phyloP scores from a whole-genome alignment of 2,797 vertebrate species.

The Aldrovandia affinis region DNA sequence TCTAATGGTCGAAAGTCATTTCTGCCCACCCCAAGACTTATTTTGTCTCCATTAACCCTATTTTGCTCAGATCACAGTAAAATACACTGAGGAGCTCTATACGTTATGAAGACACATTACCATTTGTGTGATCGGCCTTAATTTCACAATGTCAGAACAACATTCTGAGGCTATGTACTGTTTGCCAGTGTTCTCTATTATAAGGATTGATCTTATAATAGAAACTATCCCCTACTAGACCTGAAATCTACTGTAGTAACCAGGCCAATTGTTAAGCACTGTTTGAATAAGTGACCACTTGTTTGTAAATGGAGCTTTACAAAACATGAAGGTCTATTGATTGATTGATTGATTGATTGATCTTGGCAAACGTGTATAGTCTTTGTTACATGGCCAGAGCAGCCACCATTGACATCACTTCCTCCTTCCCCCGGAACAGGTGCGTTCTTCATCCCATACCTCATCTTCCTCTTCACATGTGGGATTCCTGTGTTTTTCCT shows the following conservation, averaged over 20 bases:
- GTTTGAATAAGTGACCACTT: no score
- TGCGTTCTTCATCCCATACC: conserved; percentile 97
- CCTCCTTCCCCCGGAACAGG: conserved; percentile 66
- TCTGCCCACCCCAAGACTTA: not conserved
- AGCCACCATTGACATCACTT: not conserved
- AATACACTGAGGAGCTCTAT: not conserved
- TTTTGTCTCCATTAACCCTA: not conserved
- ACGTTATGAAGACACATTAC: not conserved
- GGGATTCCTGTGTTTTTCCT: conserved; percentile 93
- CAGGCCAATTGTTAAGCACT: no score
- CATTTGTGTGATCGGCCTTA: no score
- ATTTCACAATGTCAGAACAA: not conserved
- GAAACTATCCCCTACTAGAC: not conserved
- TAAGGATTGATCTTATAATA: not conserved
- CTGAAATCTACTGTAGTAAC: no score
- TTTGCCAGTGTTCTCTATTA: not conserved
- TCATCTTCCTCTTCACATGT: conserved; percentile 95
- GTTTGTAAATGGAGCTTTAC: no score
- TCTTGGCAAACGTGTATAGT: no score
- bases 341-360: not conserved
- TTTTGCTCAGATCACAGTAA: no score
- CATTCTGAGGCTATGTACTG: not conserved
- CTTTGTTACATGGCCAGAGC: not conserved
- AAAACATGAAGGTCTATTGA: no score
- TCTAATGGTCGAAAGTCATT: not conserved